Evolutionary conservation across 2,113 vertebrate species (phyloP).

Genomic region (Epinephelus moara): DNA sequence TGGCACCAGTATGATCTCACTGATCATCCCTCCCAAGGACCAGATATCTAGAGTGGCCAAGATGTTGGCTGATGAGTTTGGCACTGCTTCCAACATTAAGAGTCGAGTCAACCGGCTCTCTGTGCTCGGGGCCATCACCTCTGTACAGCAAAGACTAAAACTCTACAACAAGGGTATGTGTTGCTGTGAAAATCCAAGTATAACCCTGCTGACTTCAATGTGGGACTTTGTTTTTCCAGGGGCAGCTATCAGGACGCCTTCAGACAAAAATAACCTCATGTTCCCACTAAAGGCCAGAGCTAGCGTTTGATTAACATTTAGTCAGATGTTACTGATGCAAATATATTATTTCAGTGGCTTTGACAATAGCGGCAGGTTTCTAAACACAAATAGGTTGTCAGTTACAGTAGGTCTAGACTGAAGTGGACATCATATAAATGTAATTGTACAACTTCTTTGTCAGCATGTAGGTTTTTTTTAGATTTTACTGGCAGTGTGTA

Average conservation of each 20-base stretch:
- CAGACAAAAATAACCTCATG: neutral
- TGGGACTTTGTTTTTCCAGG: neutral
- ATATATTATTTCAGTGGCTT: neutral
- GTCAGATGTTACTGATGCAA: neutral
- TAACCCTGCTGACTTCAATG: neutral
- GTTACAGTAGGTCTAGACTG: neutral
- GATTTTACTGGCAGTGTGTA: neutral
- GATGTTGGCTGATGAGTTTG: conserved; percentile 99
- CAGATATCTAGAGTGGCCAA: conserved; percentile 99
- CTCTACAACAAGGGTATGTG: conserved; percentile 98
- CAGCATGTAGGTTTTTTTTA: neutral
- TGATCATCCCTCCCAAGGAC: conserved; percentile 99
- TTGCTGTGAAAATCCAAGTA: neutral
- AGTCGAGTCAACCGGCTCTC: conserved; percentile 99
- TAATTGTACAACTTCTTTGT: neutral
- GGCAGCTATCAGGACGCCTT: neutral
- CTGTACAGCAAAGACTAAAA: conserved; percentile 99
- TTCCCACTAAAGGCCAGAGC: neutral
- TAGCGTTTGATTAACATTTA: neutral
- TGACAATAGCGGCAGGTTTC: neutral
- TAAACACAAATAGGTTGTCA: neutral
- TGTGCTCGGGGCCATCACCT: conserved; percentile 99
- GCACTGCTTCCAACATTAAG: conserved; percentile 99
- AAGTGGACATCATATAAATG: neutral
- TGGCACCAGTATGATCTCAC: conserved; percentile 99